Evolutionary conservation across 2,113 vertebrate species (phyloP).

Genomic region (Corythaixoides concolor): DNA sequence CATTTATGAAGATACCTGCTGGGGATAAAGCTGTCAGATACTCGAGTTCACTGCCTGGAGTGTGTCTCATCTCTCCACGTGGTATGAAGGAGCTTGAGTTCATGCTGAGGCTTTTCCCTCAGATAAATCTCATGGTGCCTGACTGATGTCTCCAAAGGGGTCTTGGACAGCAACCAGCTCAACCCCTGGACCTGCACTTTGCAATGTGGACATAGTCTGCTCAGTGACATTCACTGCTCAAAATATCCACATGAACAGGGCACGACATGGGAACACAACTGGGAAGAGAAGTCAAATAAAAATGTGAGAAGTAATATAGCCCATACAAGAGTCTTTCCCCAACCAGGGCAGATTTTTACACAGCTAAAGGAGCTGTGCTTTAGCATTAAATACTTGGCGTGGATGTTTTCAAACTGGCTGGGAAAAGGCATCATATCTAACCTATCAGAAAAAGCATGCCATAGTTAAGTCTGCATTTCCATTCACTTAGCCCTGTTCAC

Average conservation of each 20-base stretch:
- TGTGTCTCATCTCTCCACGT: neutral
- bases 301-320: neutral
- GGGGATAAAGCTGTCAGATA: neutral
- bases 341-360: neutral
- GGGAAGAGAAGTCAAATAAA: neutral
- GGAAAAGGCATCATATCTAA: neutral
- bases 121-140: neutral
- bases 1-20: neutral
- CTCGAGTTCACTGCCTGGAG: neutral
- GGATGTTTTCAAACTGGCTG: neutral
- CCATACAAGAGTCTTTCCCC: neutral
- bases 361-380: neutral
- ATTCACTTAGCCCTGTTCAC: neutral
- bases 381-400: neutral
- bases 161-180: neutral
- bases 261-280: neutral
- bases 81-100: neutral
- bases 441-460: neutral
- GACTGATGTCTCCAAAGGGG: neutral
- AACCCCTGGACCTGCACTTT: neutral
- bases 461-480: neutral
- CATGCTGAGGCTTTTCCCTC: neutral
- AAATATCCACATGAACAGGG: neutral
- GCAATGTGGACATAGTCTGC: fast-evolving
- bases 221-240: neutral